Percentiles rank a stretch among this genome's conserved stretches.
Conservation (phyloP, 1,140 invertebrate genomes). For the Phymastichus coffea region DNA sequence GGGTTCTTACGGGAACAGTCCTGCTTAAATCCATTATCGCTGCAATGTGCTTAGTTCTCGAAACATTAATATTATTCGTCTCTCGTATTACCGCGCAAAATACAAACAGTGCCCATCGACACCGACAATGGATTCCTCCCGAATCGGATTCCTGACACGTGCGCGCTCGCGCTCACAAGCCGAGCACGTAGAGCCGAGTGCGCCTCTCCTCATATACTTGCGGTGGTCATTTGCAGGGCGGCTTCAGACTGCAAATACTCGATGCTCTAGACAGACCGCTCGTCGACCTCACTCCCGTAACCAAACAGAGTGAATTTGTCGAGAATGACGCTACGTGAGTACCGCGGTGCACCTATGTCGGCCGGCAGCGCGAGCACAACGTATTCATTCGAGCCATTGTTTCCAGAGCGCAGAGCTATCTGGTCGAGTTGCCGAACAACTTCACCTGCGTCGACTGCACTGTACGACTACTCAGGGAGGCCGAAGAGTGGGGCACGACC, state of each 20-base stretch:
- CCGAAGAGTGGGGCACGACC: slow-evolving; percentile 80
- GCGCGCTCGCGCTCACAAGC: no score
- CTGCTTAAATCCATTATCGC: no score
- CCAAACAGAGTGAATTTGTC: slow-evolving; percentile 76
- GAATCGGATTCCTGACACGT: no score
- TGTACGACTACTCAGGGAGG: slow-evolving; percentile 82
- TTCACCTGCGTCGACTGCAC: slow-evolving; percentile 89
- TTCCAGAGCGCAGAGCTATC: slow-evolving; percentile 75
- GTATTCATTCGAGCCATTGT: slow-evolving; percentile 23
- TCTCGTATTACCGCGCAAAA: no score
- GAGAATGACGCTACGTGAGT: slow-evolving; percentile 75
- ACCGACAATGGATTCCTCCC: no score
- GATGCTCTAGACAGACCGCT: slow-evolving; percentile 78
- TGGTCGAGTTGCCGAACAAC: slow-evolving; percentile 75
- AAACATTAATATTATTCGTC: no score
- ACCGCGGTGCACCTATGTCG: no score
- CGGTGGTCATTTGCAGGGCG: slow-evolving; percentile 75
- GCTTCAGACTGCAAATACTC: slow-evolving; percentile 81
- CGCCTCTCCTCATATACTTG: no score
- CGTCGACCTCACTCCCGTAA: slow-evolving; percentile 80
- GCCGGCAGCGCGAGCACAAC: not conserved
- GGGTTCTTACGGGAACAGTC: no score
- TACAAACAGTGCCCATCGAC: no score
- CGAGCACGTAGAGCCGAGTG: no score
- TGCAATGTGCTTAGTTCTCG: no score